These are phyloP conservation scores for Stichopus chloronotus DNA, from an alignment of 35 echinoderm and acorn worm species.

Conservation along the genomic window DNA sequence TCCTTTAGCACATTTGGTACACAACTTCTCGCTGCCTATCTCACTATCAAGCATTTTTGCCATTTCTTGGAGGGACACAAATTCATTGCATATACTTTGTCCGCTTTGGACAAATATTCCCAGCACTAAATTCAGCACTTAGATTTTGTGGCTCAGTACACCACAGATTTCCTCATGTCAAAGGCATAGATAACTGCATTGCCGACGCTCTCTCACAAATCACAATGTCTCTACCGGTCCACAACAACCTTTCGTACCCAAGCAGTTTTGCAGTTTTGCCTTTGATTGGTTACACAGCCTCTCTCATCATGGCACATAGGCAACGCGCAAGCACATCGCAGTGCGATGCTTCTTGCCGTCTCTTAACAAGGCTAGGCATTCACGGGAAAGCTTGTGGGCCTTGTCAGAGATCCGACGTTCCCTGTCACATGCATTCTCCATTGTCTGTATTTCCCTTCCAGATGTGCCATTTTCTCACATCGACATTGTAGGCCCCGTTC, in stretches of 20 bases:
- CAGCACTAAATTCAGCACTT: too few species aligned
- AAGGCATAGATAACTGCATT: too few species aligned
- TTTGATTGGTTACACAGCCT: neutral
- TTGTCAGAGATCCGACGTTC: neutral
- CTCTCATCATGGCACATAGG: neutral
- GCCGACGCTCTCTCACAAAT: too few species aligned
- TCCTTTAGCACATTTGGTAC: too few species aligned
- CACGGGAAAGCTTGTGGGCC: neutral
- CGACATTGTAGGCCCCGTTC: slow-evolving; percentile 70
- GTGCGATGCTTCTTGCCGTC: neutral
- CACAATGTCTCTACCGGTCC: neutral
- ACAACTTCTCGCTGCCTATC: too few species aligned
- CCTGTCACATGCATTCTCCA: neutral
- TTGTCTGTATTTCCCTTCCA: slow-evolving; percentile 60
- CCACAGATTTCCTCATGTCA: too few species aligned
- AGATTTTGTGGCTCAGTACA: too few species aligned
- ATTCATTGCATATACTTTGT: too few species aligned
- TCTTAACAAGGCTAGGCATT: neutral
- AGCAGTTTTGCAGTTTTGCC: neutral
- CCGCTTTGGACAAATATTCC: too few species aligned
- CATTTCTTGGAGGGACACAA: too few species aligned
- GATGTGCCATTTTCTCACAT: slow-evolving; percentile 67
- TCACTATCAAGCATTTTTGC: too few species aligned
- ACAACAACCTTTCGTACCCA: neutral
- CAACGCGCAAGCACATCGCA: neutral